Evolutionary conservation across 2,113 vertebrate genomes (phyloP).

Genomic region (Trogon melanurus): DNA sequence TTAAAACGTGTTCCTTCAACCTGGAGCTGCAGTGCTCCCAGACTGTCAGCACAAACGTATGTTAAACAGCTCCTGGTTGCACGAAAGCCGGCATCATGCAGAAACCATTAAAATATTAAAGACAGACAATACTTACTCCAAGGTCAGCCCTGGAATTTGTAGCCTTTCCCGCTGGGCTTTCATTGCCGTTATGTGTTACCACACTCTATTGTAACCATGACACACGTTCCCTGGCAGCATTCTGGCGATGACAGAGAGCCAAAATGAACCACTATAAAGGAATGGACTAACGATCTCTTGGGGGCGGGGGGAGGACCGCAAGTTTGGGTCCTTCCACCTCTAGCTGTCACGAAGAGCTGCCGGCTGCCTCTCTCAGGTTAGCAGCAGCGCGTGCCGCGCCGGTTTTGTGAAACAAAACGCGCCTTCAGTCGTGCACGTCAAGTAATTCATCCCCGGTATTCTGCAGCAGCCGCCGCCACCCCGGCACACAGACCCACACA

Average conservation of each 20-base stretch:
- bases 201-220: slow-evolving; percentile 93
- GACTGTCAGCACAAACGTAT: slow-evolving; percentile 71
- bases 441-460: slow-evolving; percentile 63
- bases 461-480: slow-evolving; percentile 46
- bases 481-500: not conserved
- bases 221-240: slow-evolving; percentile 87
- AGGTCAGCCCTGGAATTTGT: slow-evolving; percentile 98
- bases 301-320: slow-evolving; percentile 72
- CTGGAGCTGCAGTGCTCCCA: slow-evolving; percentile 80
- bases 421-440: slow-evolving; percentile 60
- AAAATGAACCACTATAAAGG: slow-evolving; percentile 85
- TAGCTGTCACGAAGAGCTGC: slow-evolving; percentile 82
- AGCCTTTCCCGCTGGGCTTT: slow-evolving; percentile 99
- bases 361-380: slow-evolving; percentile 72
- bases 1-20: slow-evolving; percentile 78
- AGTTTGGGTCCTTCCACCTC: slow-evolving; percentile 89
- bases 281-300: slow-evolving; percentile 80
- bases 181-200: slow-evolving; percentile 89
- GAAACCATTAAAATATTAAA: slow-evolving; percentile 82
- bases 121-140: slow-evolving; percentile 98
- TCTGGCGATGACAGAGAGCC: slow-evolving; percentile 88
- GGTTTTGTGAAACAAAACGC: slow-evolving; percentile 46
- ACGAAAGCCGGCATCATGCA: slow-evolving; percentile 77
- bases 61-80: slow-evolving; percentile 71
- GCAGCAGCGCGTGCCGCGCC: slow-evolving; percentile 25